Evolutionary conservation across 2,113 vertebrate genomes (phyloP).

Genomic region (Barbus barbus): DNA sequence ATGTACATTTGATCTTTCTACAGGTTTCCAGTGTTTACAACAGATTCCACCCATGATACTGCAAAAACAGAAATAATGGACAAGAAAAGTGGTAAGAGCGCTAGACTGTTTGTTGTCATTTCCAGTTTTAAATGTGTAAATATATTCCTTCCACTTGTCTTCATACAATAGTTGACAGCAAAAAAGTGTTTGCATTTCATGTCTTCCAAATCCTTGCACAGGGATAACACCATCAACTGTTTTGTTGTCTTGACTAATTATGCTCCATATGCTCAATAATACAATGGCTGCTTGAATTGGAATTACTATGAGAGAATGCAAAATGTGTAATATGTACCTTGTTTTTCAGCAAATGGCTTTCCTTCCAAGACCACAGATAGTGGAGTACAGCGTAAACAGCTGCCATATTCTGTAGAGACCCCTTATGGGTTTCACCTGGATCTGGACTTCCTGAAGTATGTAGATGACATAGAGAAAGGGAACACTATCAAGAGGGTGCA

Average conservation of each 20-base stretch:
- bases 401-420: slow-evolving; percentile 95
- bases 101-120: background rate
- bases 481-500: slow-evolving; percentile 93
- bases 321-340: slow-evolving; percentile 39
- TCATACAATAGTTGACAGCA: slow-evolving; percentile 55
- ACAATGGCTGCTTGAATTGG: slow-evolving; percentile 8
- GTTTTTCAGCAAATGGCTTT: slow-evolving; percentile 79
- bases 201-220: slow-evolving; percentile 53
- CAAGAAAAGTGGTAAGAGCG: slow-evolving; percentile 85
- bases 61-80: slow-evolving; percentile 82
- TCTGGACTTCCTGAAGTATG: slow-evolving; percentile 97
- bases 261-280: slow-evolving; percentile 40
- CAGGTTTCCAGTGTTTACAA: slow-evolving; percentile 66
- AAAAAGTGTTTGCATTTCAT: slow-evolving; percentile 54
- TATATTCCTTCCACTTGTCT: background rate
- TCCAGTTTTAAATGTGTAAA: background rate
- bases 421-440: slow-evolving; percentile 97
- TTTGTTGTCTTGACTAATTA: slow-evolving; percentile 35
- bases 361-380: slow-evolving; percentile 73
- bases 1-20: slow-evolving; percentile 28
- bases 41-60: slow-evolving; percentile 72
- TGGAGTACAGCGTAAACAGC: slow-evolving; percentile 81
- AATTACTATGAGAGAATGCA: background rate
- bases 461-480: slow-evolving; percentile 98
- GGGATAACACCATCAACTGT: slow-evolving; percentile 43